Evolutionary conservation across 1,140 invertebrate genomes (phyloP).

Genomic region (Bacillus rossius): DNA sequence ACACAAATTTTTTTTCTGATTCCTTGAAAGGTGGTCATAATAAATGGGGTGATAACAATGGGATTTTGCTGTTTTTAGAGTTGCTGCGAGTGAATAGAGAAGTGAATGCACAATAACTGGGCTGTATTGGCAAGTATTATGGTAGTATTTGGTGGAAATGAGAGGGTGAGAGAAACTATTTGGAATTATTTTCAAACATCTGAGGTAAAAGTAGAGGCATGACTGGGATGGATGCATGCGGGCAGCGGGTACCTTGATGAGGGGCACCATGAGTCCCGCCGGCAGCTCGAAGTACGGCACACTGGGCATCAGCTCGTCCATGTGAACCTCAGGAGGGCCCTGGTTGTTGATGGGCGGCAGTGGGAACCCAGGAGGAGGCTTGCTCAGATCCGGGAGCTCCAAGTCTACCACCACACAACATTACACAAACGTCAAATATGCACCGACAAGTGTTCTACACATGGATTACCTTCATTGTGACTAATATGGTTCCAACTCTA

Average conservation of each 20-base stretch:
- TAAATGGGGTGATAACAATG: too few species aligned
- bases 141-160: too few species aligned
- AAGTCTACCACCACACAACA: conserved; percentile 19
- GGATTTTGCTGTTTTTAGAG: not conserved
- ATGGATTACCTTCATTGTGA: too few species aligned
- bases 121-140: too few species aligned
- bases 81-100: not conserved
- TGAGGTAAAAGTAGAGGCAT: too few species aligned
- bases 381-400: conserved; percentile 71
- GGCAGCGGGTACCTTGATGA: conserved; percentile 89
- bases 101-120: not conserved
- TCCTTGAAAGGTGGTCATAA: too few species aligned
- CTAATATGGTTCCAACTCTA: too few species aligned
- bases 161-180: too few species aligned
- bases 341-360: conserved; percentile 45
- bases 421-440: too few species aligned
- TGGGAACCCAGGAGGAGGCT: conserved; percentile 76
- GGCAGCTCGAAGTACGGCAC: conserved; percentile 95
- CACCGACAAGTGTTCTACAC: too few species aligned
- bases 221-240: too few species aligned
- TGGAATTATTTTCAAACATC: too few species aligned
- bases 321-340: conserved; percentile 37
- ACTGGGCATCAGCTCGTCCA: conserved; percentile 77
- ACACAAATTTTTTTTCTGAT: not conserved
- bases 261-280: conserved; percentile 89